These are phyloP conservation scores for Ophion ventricosus DNA, from an alignment of 2,888 invertebrate genomes.

Conservation along the genomic window DNA sequence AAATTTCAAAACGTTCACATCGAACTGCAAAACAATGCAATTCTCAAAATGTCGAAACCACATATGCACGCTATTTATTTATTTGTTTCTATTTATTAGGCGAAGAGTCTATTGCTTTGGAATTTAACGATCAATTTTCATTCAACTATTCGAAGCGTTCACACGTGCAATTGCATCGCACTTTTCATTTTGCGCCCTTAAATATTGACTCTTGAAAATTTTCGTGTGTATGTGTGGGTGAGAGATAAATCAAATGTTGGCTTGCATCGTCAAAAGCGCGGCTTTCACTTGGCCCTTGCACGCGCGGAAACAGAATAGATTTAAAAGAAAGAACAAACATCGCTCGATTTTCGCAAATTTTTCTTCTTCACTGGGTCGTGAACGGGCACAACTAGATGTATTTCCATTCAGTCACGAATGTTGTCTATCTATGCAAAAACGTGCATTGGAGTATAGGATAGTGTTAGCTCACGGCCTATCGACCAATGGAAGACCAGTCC, in stretches of 20 bases:
- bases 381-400: background rate
- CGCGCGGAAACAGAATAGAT: slow-evolving; percentile 6
- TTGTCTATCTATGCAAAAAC: slow-evolving; percentile 19
- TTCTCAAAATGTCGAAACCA: background rate
- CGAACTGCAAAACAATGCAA: background rate
- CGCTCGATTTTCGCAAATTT: slow-evolving; percentile 24
- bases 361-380: background rate
- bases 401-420: slow-evolving; percentile 9
- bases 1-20: too few species aligned
- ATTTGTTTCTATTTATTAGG: background rate
- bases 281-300: slow-evolving; percentile 39
- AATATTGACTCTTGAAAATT: background rate
- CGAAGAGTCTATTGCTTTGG: background rate
- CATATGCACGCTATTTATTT: background rate
- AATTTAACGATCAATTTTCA: too few species aligned
- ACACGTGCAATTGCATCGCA: slow-evolving; percentile 1
- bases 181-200: background rate
- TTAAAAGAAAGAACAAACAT: slow-evolving; percentile 7
- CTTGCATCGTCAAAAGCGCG: slow-evolving; percentile 37
- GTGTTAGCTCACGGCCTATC: background rate
- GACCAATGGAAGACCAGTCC: background rate
- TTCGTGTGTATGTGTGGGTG: background rate
- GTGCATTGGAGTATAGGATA: slow-evolving; percentile 15
- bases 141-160: background rate
- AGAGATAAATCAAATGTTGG: slow-evolving; percentile 37